A percentile compares a stretch with the other conserved stretches of the same genome.
Evolutionary conservation across 2,113 vertebrate genomes (phyloP).

Genomic region (Lepisosteus oculatus): DNA sequence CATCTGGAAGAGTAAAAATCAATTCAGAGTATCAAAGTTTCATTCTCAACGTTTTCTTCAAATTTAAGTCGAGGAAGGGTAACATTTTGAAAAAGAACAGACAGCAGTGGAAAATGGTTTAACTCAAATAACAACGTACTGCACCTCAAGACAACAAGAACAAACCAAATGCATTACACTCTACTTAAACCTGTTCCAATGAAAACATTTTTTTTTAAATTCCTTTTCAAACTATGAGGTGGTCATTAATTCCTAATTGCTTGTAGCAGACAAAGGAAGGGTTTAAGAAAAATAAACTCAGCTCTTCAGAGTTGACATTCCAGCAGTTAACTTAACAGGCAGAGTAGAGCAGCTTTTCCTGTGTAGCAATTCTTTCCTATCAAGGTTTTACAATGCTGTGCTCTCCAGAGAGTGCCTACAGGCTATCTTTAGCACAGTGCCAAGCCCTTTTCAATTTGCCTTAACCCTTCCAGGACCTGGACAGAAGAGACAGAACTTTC

Average conservation of each 20-base stretch:
- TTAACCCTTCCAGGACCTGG: too few species aligned
- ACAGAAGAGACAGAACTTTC: too few species aligned
- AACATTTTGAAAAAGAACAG: too few species aligned
- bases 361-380: neutral
- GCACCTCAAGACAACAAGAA: neutral
- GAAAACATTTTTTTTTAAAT: conserved; percentile 10
- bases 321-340: neutral
- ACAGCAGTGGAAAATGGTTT: neutral
- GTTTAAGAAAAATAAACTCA: neutral
- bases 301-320: neutral
- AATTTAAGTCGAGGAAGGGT: too few species aligned
- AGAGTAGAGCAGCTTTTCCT: neutral
- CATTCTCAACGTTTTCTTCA: too few species aligned
- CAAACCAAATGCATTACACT: conserved; percentile 10
- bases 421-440: neutral
- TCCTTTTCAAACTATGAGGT: conserved; percentile 2
- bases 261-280: conserved; percentile 13
- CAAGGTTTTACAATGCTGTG: conserved; percentile 1
- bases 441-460: neutral
- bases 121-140: neutral
- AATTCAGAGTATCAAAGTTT: too few species aligned
- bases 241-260: conserved; percentile 15
- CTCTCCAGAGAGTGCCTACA: neutral
- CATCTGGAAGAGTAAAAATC: too few species aligned
- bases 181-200: conserved; percentile 12